Base-by-base conservation (phyloP, 2,888 invertebrate genomes). In the Acleris holmiana region DNA sequence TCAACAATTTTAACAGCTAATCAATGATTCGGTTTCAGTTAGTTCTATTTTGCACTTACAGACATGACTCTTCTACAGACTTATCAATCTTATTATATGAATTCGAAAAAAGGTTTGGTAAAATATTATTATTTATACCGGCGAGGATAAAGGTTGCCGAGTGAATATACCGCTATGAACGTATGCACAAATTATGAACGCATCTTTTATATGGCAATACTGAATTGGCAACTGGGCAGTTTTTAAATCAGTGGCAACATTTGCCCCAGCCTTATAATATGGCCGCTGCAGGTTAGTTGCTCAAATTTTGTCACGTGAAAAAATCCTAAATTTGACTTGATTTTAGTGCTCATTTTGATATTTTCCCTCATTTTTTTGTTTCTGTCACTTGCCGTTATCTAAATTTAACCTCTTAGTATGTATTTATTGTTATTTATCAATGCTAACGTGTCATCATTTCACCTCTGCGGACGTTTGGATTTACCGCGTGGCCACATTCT, bases 201-300 rank as follows among this genome's bases (percentile, higher is more conserved):
- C 55, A 55, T 21, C 44, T 51, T 46, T 51, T 57, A 40, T 19
- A 56, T 57, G 61, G 55, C 46, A 59, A 47, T n/a, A 55, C 35
- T 56, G 6, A 35, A 44, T 17, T 19, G 5, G 44, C 10, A 8
- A 44, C 35, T 35, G 57, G 57, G 50, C 25, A 60, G 41, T 23
- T 46, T 60, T 63, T 62, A 60, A 69, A 71, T 77, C 76, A 83
- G 83, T 91, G 91, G 91, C 89, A 92, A 86, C 89, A 88, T 85
- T 76, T 80, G 83, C 84, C 84, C 83, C 87, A 89, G 93, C 93
- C 93, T 91, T 93, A 89, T 94, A 94, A 94, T 93, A 95, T 95
- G 95, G 95, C 95, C 94, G 94, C 95, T 91, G 90, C 95, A 95
- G 95, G 95, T 95, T 94, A 93, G 95, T 94, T 87, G 84, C 81